Conservation (phyloP, 2,888 invertebrate genomes). For the Dugesia japonica region DNA sequence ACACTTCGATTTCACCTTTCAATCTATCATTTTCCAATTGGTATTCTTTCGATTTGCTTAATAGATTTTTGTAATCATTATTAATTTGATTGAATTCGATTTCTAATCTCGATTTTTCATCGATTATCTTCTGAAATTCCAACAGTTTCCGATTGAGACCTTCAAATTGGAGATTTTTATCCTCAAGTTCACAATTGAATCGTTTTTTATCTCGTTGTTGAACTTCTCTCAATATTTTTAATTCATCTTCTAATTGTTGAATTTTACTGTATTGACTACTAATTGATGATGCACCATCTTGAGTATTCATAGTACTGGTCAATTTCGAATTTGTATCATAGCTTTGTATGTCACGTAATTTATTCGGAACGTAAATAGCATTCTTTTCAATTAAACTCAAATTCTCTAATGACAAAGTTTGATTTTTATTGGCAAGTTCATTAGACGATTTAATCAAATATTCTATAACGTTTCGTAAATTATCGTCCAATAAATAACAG, state of each 20-base stretch:
- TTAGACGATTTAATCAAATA: not conserved
- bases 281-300: not conserved
- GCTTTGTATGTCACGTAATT: not conserved
- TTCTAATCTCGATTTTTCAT: not conserved
- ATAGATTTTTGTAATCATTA: not conserved
- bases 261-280: not conserved
- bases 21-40: not conserved
- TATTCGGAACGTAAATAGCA: not conserved
- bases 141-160: not conserved
- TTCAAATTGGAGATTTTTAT: not conserved
- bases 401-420: not conserved
- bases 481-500: not conserved
- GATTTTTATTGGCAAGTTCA: not conserved
- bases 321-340: not conserved
- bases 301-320: not conserved
- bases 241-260: not conserved
- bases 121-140: not conserved
- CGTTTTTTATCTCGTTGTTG: not conserved
- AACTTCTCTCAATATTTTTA: not conserved
- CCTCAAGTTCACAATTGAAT: not conserved
- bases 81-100: not conserved
- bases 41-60: not conserved
- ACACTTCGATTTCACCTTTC: constrained; percentile 4
- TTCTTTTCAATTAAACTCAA: not conserved
- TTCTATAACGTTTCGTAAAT: not conserved